Percentiles rank a stretch among this genome's conserved stretches.
Evolutionary conservation across 1,140 invertebrate species (phyloP).

Genomic region (Drosophila triauraria): DNA sequence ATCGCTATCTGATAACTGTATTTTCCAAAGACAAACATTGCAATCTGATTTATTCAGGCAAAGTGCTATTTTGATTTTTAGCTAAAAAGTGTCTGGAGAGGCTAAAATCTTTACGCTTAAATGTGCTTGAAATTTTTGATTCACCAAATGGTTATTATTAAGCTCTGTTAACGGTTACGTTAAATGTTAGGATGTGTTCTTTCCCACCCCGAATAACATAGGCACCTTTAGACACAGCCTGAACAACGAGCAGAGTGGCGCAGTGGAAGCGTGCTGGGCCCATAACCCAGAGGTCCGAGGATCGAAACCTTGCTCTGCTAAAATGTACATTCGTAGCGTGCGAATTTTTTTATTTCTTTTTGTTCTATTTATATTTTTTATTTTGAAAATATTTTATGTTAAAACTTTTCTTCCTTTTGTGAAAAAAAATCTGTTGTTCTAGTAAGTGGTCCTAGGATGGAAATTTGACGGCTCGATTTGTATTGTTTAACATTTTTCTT

Average conservation of each 20-base stretch:
- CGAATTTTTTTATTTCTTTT: conserved; percentile 63
- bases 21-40: neutral
- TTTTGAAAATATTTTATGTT: neutral
- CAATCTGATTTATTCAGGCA: neutral
- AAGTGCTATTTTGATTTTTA: neutral
- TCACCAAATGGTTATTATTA: no score
- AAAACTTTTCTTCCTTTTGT: no score
- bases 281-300: conserved; percentile 99
- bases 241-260: conserved; percentile 93
- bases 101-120: no score
- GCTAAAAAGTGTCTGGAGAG: neutral
- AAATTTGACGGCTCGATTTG: neutral
- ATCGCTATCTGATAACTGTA: neutral
- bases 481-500: neutral
- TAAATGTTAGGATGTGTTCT: neutral
- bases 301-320: conserved; percentile 98
- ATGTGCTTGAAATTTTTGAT: no score
- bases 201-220: neutral
- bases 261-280: conserved; percentile 99
- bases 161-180: no score
- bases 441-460: neutral
- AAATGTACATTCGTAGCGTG: neutral
- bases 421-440: neutral
- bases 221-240: neutral
- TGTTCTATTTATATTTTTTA: neutral